phyloP scores from a whole-genome alignment of 1,140 invertebrate species.

The Drosophila repleta region DNA sequence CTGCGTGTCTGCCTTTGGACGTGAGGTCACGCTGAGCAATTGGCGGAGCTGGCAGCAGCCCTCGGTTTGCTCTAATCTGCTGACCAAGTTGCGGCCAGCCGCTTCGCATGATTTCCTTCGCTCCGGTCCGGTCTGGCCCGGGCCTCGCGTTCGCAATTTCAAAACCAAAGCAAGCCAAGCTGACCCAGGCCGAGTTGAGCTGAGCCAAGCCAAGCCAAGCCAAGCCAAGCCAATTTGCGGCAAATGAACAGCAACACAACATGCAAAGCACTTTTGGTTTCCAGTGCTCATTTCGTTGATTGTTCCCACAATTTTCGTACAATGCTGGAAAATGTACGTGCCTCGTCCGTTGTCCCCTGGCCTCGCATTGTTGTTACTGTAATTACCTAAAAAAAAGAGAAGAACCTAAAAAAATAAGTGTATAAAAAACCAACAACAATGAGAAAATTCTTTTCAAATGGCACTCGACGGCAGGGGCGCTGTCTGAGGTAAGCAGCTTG shows the following conservation, averaged over 20 bases:
- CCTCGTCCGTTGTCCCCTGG: constrained; percentile 48
- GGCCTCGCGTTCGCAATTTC: constrained; percentile 29
- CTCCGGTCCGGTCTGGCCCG: neutral
- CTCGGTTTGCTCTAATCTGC: constrained; percentile 68
- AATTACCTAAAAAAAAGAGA: constrained; percentile 61
- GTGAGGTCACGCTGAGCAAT: constrained; percentile 63
- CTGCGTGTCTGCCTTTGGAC: constrained; percentile 48
- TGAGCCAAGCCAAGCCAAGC: constrained; percentile 1
- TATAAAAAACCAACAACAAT: constrained; percentile 49
- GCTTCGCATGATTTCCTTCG: constrained; percentile 64
- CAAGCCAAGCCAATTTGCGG: constrained; percentile 38
- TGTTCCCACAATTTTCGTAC: constrained; percentile 81
- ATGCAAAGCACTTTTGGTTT: constrained; percentile 74
- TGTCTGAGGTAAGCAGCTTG: constrained; percentile 49
- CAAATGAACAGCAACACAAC: constrained; percentile 44
- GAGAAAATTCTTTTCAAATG: constrained; percentile 81
- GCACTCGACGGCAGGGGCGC: constrained; percentile 45
- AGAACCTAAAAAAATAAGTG: constrained; percentile 11
- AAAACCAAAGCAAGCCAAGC: neutral
- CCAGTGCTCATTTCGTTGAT: constrained; percentile 72
- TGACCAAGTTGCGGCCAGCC: constrained; percentile 74
- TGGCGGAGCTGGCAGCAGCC: constrained; percentile 1
- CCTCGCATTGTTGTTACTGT: constrained; percentile 64
- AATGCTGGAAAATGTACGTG: constrained; percentile 79
- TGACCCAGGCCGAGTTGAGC: neutral